Evolutionary conservation across 2,888 invertebrate genomes (phyloP).

Genomic region (Heliothis peltigera): DNA sequence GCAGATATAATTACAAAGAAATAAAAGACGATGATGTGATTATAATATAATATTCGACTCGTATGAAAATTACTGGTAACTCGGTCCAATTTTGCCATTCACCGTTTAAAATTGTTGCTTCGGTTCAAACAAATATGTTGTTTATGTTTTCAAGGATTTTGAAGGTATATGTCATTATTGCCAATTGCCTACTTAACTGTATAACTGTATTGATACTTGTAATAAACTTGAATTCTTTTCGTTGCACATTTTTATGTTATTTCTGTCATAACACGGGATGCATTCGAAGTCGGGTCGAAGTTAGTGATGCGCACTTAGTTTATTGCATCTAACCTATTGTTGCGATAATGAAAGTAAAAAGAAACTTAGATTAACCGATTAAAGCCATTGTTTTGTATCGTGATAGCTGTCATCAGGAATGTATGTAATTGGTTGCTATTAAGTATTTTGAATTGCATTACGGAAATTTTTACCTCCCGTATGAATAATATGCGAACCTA

Average conservation of each 20-base stretch:
- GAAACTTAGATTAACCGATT: too few relatives aligned
- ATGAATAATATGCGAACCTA: too few relatives aligned
- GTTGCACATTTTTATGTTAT: not conserved
- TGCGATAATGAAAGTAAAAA: too few relatives aligned
- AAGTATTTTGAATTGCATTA: too few relatives aligned
- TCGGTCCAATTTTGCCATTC: not conserved
- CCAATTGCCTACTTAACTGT: slow-evolving; percentile 5
- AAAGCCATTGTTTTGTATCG: too few relatives aligned
- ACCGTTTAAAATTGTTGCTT: slow-evolving; percentile 16
- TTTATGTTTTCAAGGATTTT: slow-evolving; percentile 34
- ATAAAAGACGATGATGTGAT: slow-evolving; percentile 74
- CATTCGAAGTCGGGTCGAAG: too few relatives aligned
- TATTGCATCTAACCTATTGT: too few relatives aligned
- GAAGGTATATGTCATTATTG: slow-evolving; percentile 18
- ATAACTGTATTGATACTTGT: not conserved
- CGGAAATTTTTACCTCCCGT: too few relatives aligned
- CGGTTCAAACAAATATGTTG: slow-evolving; percentile 6
- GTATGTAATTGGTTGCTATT: too few relatives aligned
- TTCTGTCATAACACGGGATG: not conserved
- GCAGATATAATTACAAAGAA: slow-evolving; percentile 70
- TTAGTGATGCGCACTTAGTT: too few relatives aligned
- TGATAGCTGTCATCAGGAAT: too few relatives aligned
- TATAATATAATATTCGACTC: slow-evolving; percentile 64
- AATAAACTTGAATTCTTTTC: slow-evolving; percentile 28
- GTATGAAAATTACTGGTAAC: not conserved